A percentile compares a stretch with the other conserved stretches of the same genome.
Conservation (phyloP, 2,113 vertebrate genomes). For the Cheirogaleus medius region DNA sequence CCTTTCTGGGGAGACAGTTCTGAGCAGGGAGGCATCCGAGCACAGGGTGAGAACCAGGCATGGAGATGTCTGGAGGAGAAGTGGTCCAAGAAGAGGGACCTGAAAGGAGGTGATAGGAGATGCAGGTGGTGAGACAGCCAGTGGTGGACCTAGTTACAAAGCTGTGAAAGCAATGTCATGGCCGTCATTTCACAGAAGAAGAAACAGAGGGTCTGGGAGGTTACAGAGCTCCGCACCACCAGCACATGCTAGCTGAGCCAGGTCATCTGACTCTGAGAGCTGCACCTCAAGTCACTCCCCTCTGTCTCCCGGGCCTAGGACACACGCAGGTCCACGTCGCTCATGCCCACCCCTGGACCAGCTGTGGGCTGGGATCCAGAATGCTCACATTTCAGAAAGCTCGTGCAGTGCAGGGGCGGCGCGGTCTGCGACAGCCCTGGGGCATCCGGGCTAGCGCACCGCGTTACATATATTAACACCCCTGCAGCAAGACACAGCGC, state of each 20-base stretch:
- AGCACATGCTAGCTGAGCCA: neutral
- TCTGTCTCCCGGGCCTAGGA: rapidly evolving
- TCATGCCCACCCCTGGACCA: neutral
- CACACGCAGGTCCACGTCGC: neutral
- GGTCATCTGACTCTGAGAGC: neutral
- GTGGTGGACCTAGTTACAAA: neutral
- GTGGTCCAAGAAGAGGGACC: neutral
- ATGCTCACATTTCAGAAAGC: neutral
- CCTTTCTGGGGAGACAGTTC: neutral
- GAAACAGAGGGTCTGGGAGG: neutral
- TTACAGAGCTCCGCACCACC: neutral
- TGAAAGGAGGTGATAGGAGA: neutral
- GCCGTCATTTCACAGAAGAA: neutral
- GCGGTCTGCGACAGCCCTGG: rapidly evolving
- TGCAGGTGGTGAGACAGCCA: neutral
- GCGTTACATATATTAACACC: neutral
- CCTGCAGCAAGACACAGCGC: neutral
- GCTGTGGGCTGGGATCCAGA: neutral
- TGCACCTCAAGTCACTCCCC: rapidly evolving
- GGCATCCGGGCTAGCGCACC: neutral
- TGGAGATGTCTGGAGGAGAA: neutral
- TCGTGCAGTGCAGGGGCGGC: rapidly evolving
- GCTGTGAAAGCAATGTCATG: neutral
- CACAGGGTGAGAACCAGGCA: neutral
- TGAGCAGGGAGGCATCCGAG: neutral